Percentiles rank a stretch among this genome's conserved stretches.
Conservation (phyloP, 2,888 invertebrate species). For the Drosophila antonietae region DNA sequence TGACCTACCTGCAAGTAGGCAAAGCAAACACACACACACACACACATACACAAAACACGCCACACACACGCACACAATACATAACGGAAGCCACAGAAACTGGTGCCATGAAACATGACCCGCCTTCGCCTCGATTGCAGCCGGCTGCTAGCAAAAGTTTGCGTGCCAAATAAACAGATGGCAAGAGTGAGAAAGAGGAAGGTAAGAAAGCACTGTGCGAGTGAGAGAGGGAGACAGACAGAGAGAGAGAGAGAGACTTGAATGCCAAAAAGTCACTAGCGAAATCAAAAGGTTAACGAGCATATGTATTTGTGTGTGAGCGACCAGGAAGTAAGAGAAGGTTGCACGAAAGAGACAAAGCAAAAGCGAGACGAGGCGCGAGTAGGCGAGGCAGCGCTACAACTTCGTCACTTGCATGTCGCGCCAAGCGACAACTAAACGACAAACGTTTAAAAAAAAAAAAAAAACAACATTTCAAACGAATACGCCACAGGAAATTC, state of each 20-base stretch:
- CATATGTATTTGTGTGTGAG: conserved; percentile 17
- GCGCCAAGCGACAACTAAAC: conserved; percentile 56
- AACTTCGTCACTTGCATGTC: conserved; percentile 57
- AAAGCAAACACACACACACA: conserved; percentile 37
- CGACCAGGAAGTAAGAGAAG: conserved; percentile 22
- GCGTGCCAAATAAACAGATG: conserved; percentile 66
- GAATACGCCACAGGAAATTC: conserved; percentile 66
- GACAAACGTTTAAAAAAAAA: conserved; percentile 67
- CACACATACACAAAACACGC: conserved; percentile 4
- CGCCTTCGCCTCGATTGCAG: conserved; percentile 45
- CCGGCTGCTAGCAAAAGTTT: conserved; percentile 62
- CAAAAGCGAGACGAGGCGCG: background rate
- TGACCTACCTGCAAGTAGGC: conserved; percentile 64
- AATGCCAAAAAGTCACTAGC: conserved; percentile 72
- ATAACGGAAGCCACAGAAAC: conserved; percentile 63
- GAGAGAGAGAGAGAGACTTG: conserved; percentile 9
- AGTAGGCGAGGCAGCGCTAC: background rate
- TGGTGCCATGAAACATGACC: conserved; percentile 71
- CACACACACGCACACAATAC: conserved; percentile 13
- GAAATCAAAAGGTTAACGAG: conserved; percentile 53
- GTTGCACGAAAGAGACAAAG: background rate
- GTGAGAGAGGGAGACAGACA: background rate
- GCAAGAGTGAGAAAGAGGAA: background rate
- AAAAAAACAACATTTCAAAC: conserved; percentile 59
- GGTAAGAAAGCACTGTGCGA: background rate